Percentiles rank a stretch among this genome's conserved stretches.
Evolutionary conservation across 2,113 vertebrate genomes (phyloP).

Genomic region (Plestiodon gilberti): DNA sequence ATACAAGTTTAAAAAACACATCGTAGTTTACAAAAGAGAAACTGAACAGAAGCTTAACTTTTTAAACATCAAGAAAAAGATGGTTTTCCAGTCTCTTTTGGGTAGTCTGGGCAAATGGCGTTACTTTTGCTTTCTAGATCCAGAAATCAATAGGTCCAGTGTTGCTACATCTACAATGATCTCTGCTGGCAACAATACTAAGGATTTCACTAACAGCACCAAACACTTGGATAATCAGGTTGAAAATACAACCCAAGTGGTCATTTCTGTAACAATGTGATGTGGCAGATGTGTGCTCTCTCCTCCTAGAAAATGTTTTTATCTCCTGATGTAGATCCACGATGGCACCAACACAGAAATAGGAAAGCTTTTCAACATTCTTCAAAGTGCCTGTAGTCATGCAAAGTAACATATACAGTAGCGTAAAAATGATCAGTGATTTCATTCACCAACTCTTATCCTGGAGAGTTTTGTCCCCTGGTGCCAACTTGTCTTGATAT

Average conservation of each 20-base stretch:
- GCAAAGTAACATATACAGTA: conserved; percentile 19
- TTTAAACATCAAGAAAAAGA: too few species aligned
- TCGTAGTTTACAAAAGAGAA: too few species aligned
- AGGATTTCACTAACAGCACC: background rate
- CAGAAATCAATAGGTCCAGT: background rate
- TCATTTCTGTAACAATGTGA: background rate
- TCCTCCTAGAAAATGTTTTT: background rate
- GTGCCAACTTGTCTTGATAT: conserved; percentile 74
- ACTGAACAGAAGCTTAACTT: too few species aligned
- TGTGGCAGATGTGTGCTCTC: background rate
- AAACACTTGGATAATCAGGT: background rate
- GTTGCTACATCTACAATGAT: background rate
- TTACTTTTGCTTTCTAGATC: background rate
- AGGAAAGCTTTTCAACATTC: background rate
- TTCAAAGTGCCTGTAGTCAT: background rate
- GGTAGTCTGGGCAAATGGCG: background rate
- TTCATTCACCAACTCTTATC: conserved; percentile 19
- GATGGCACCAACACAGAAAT: background rate
- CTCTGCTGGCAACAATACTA: background rate
- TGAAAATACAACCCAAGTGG: background rate
- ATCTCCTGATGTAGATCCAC: background rate
- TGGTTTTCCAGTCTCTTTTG: too few species aligned
- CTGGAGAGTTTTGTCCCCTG: conserved; percentile 65
- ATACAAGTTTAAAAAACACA: too few species aligned
- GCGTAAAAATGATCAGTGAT: conserved; percentile 12